phyloP scores from a whole-genome alignment of 1,140 invertebrate species.

The Drusus annulatus region DNA sequence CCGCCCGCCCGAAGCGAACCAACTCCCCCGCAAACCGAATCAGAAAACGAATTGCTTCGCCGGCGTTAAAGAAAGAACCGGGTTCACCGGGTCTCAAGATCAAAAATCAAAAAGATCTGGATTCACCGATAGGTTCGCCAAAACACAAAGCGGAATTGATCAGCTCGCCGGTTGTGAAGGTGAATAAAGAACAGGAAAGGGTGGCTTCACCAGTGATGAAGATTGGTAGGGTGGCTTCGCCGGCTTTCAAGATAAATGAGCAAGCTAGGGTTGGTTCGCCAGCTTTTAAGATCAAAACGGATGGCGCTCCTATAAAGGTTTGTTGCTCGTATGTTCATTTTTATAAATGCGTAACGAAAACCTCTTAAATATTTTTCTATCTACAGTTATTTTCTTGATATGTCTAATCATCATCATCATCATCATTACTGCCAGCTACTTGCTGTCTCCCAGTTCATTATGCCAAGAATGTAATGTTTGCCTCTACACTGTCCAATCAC shows the following conservation, averaged over 20 bases:
- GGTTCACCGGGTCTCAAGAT: background rate
- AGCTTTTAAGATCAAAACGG: slow-evolving; percentile 5
- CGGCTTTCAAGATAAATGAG: background rate
- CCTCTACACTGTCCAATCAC: too few relatives aligned
- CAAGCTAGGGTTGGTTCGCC: background rate
- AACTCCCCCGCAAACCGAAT: background rate
- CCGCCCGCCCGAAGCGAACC: background rate
- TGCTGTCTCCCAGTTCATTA: too few relatives aligned
- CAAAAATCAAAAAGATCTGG: too few relatives aligned
- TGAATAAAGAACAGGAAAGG: background rate
- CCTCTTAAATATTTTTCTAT: too few relatives aligned
- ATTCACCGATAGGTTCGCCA: background rate
- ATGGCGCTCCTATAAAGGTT: slow-evolving; percentile 6
- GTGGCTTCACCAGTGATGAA: background rate
- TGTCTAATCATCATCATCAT: too few relatives aligned
- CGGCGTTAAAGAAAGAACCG: background rate
- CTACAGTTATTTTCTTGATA: too few relatives aligned
- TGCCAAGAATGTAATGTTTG: too few relatives aligned
- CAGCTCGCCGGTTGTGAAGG: background rate
- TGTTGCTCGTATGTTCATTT: background rate
- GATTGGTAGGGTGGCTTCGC: background rate
- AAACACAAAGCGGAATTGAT: background rate
- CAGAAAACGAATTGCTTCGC: background rate
- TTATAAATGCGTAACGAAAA: too few relatives aligned
- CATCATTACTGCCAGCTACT: too few relatives aligned